A percentile compares a stretch with the other conserved stretches of the same genome.
Evolutionary conservation across 2,797 vertebrate genomes (phyloP).

Genomic region (Neosilurus mollespiculum): DNA sequence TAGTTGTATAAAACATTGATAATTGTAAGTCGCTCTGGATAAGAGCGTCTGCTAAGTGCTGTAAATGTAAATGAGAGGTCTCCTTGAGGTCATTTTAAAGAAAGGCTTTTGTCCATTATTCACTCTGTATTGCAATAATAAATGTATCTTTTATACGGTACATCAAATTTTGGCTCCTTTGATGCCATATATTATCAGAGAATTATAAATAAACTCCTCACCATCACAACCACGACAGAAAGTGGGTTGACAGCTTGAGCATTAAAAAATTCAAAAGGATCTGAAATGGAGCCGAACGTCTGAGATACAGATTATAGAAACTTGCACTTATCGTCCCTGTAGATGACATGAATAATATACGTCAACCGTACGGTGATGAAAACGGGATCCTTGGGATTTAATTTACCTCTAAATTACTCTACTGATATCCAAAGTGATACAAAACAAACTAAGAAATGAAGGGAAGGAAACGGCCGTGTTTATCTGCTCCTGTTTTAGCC

Average conservation of each 20-base stretch:
- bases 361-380: neutral
- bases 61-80: too few relatives aligned
- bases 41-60: too few relatives aligned
- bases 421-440: neutral
- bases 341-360: neutral
- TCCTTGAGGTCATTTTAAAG: neutral
- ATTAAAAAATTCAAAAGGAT: neutral
- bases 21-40: too few relatives aligned
- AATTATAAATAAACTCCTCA: neutral
- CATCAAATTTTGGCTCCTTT: too few relatives aligned
- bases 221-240: neutral
- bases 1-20: too few relatives aligned
- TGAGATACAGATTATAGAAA: neutral
- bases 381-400: neutral
- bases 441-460: neutral
- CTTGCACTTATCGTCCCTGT: neutral
- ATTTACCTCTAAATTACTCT: neutral
- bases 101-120: neutral
- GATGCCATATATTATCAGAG: neutral
- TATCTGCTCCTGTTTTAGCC: neutral
- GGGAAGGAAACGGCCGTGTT: neutral
- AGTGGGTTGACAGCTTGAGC: neutral
- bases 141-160: neutral
- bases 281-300: neutral
- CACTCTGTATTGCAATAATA: neutral